phyloP scores from a whole-genome alignment of 2,797 vertebrate species.

The Poecilia wingei region DNA sequence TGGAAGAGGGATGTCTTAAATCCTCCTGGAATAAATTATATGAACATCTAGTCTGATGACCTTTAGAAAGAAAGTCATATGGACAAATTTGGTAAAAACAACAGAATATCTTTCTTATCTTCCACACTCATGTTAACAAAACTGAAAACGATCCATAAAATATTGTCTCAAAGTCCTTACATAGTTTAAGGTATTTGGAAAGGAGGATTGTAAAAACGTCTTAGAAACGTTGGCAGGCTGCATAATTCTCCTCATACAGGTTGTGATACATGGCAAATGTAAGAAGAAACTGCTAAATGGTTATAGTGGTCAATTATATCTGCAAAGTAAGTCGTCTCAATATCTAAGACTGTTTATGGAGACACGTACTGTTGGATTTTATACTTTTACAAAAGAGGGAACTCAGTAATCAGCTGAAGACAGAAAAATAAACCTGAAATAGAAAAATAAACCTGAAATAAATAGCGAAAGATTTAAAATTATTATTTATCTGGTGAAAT shows the following conservation, averaged over 20 bases:
- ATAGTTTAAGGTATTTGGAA: neutral
- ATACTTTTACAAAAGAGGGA: neutral
- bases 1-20: neutral
- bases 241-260: neutral
- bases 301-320: neutral
- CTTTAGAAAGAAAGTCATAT: neutral
- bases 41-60: neutral
- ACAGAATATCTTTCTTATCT: neutral
- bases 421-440: neutral
- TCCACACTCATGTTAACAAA: neutral
- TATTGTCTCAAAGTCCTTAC: neutral
- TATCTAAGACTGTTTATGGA: neutral
- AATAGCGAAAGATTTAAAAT: neutral
- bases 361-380: neutral
- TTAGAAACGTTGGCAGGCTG: neutral
- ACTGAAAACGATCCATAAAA: neutral
- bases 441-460: neutral
- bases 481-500: neutral
- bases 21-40: neutral
- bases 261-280: neutral
- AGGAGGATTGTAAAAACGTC: neutral
- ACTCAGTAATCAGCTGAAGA: neutral
- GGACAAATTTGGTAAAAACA: neutral
- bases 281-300: neutral
- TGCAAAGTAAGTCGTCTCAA: neutral